Evolutionary conservation across 2,797 vertebrate genomes (phyloP).

Genomic region (Anableps anableps): DNA sequence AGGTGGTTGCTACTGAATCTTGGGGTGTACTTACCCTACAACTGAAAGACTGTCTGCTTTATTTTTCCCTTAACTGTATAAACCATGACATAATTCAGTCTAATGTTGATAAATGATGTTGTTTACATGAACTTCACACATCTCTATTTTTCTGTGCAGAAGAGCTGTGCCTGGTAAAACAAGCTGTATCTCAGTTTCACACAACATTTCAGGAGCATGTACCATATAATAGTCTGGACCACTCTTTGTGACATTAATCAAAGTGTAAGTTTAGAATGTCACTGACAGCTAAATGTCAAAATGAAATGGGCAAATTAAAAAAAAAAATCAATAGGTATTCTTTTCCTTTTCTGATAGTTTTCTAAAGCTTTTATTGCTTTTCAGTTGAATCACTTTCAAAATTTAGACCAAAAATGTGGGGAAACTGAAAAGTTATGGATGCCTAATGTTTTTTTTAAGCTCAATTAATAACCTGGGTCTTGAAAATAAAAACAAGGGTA

Average conservation of each 20-base stretch:
- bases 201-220: neutral
- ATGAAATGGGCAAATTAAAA: neutral
- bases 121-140: neutral
- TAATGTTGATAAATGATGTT: neutral
- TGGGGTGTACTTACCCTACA: neutral
- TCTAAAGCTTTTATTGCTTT: neutral
- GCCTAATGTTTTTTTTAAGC: neutral
- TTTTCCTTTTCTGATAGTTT: neutral
- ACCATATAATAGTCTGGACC: neutral
- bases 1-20: neutral
- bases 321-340: neutral
- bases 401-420: neutral
- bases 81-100: no score
- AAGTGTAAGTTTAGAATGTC: neutral
- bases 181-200: slow-evolving; percentile 3
- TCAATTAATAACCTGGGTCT: neutral
- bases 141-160: neutral
- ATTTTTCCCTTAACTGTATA: neutral
- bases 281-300: slow-evolving; percentile 11
- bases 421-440: neutral
- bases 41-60: neutral
- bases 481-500: neutral
- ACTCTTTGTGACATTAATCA: neutral
- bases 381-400: neutral
- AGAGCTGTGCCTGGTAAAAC: neutral